Evolutionary conservation across 2,888 invertebrate species (phyloP).

Genomic region (Zeuzera pyrina): DNA sequence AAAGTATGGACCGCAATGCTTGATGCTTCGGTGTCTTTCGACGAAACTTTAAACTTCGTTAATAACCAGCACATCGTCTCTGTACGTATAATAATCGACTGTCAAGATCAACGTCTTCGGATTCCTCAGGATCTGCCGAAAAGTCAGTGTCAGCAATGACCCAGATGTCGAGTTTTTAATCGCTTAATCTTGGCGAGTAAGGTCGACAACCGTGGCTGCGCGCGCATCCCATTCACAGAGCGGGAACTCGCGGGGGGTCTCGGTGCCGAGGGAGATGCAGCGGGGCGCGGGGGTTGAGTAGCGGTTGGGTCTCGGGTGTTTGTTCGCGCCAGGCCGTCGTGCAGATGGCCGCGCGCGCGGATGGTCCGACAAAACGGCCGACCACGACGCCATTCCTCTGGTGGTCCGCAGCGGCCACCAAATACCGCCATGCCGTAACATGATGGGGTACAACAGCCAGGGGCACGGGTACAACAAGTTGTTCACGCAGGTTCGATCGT

Average conservation of each 20-base stretch:
- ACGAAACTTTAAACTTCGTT: too few species aligned
- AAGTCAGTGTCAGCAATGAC: too few species aligned
- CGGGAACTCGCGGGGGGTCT: conserved; percentile 8
- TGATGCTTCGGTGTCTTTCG: too few species aligned
- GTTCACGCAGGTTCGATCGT: conserved; percentile 80
- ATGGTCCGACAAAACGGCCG: conserved; percentile 53
- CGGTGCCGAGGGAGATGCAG: conserved; percentile 9
- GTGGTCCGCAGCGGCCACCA: conserved; percentile 67
- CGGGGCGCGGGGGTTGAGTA: conserved; percentile 17
- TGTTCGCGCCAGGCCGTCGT: conserved; percentile 37
- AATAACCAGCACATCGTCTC: too few species aligned
- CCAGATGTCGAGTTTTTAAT: conserved; percentile 2
- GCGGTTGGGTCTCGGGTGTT: conserved; percentile 15
- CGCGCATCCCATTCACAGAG: conserved; percentile 55
- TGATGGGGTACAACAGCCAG: conserved; percentile 85
- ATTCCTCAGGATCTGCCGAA: too few species aligned
- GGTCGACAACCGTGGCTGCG: conserved; percentile 26
- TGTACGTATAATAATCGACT: too few species aligned
- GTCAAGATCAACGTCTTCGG: too few species aligned
- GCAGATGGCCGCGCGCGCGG: conserved; percentile 30
- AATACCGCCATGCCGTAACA: conserved; percentile 75
- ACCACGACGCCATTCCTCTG: conserved; percentile 66
- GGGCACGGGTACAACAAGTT: conserved; percentile 87
- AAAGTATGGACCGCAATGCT: too few species aligned
- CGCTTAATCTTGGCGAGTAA: conserved; percentile 5